A percentile compares a stretch with the other conserved stretches of the same genome.
These are phyloP conservation scores for Caenorhabditis remanei DNA, from an alignment of 1,140 invertebrate species.

Conservation along the genomic window DNA sequence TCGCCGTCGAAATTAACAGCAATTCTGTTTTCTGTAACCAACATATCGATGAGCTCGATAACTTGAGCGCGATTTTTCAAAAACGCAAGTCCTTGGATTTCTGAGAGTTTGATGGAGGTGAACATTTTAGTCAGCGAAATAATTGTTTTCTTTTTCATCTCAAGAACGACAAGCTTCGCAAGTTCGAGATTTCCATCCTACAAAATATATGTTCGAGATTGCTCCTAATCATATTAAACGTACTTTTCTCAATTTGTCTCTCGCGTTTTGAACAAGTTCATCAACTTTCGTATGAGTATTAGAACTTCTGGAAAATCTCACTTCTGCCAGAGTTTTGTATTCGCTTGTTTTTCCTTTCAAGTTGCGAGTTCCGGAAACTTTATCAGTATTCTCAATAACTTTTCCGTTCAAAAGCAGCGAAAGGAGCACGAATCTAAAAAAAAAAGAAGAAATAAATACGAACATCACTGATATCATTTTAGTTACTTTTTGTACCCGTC, in stretches of 20 bases:
- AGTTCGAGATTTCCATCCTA: constrained; percentile 53
- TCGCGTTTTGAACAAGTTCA: not conserved
- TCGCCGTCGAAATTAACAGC: constrained; percentile 6
- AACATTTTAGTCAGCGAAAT: constrained; percentile 28
- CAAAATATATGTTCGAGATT: not conserved
- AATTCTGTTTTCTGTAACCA: not conserved
- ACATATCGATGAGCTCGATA: not conserved
- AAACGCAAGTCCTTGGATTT: constrained; percentile 15
- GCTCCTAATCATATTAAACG: not conserved
- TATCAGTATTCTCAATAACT: not conserved
- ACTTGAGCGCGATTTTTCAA: not conserved
- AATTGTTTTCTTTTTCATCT: constrained; percentile 44
- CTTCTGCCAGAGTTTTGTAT: not conserved
- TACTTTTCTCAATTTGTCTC: not conserved
- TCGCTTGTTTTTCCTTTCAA: not conserved
- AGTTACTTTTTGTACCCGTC: constrained; percentile 24
- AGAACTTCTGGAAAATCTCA: constrained; percentile 18
- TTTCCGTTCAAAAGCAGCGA: not conserved
- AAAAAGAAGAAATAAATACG: not conserved
- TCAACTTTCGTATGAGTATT: constrained; percentile 8
- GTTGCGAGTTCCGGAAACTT: not conserved
- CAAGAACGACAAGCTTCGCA: not conserved
- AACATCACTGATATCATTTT: not conserved
- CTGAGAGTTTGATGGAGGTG: not conserved
- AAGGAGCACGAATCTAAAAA: constrained; percentile 39